Evolutionary conservation across 2,888 invertebrate genomes (phyloP).

Genomic region (Agrochola macilenta): DNA sequence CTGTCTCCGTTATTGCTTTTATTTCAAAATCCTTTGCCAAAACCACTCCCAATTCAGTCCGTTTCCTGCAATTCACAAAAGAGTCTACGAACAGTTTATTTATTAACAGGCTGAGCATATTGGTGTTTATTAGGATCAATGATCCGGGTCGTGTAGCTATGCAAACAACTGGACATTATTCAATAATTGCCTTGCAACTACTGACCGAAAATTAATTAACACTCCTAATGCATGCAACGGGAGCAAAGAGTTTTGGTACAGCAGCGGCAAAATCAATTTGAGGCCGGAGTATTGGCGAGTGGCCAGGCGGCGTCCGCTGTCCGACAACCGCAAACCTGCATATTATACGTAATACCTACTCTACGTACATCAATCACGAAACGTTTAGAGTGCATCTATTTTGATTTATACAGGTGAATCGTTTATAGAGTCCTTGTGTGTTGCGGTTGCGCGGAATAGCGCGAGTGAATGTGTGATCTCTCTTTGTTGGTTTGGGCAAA

Average conservation of each 20-base stretch:
- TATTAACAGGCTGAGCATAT: constrained; percentile 4
- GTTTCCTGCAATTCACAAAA: constrained; percentile 17
- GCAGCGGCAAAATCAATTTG: constrained; percentile 87
- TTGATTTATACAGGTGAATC: constrained; percentile 70
- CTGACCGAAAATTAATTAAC: constrained; percentile 79
- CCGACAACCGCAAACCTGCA: constrained; percentile 77
- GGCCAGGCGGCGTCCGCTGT: constrained; percentile 79
- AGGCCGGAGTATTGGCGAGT: constrained; percentile 83
- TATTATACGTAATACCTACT: constrained; percentile 73
- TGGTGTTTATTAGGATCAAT: constrained; percentile 8
- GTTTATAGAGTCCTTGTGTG: constrained; percentile 63
- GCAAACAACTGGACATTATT: constrained; percentile 44
- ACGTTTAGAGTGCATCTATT: constrained; percentile 71
- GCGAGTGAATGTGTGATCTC: constrained; percentile 39
- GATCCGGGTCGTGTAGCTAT: background rate
- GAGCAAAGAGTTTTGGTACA: constrained; percentile 82
- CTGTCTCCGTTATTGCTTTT: constrained; percentile 23
- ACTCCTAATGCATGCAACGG: constrained; percentile 80
- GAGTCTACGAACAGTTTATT: constrained; percentile 17
- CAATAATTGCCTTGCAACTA: constrained; percentile 52
- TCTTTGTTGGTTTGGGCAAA: constrained; percentile 31
- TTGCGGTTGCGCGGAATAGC: constrained; percentile 58
- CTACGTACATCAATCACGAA: constrained; percentile 71
- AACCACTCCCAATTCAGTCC: constrained; percentile 31
- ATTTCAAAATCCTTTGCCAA: constrained; percentile 45